Percentiles rank a stretch among this genome's conserved stretches.
These are phyloP conservation scores for Harpagoxenus sublaevis DNA, from an alignment of 2,888 invertebrate genomes.

Conservation along the genomic window DNA sequence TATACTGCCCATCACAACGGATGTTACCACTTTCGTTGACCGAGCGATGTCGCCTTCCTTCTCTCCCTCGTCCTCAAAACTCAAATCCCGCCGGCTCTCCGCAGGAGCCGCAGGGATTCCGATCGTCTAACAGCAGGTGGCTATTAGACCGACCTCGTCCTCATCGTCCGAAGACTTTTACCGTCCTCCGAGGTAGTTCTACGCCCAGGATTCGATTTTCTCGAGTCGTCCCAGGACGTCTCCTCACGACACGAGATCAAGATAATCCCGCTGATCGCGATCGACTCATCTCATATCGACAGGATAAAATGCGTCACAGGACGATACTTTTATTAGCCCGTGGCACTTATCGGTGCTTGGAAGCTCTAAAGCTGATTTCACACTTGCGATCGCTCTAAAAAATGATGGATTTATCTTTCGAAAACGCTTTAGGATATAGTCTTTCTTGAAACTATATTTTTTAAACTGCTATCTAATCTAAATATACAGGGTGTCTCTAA, in stretches of 20 bases:
- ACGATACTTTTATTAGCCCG: conserved; percentile 29
- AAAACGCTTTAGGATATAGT: background rate
- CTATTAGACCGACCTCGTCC: conserved; percentile 66
- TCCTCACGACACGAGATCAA: conserved; percentile 46
- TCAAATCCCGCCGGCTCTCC: conserved; percentile 64
- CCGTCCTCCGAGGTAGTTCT: conserved; percentile 61
- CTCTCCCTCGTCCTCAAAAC: conserved; percentile 43
- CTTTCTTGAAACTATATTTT: background rate
- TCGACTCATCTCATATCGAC: conserved; percentile 32
- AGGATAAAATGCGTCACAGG: conserved; percentile 23
- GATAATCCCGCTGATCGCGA: conserved; percentile 65
- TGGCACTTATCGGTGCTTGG: background rate
- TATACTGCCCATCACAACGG: background rate
- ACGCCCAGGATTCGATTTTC: conserved; percentile 67
- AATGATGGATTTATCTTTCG: background rate
- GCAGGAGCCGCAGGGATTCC: conserved; percentile 63
- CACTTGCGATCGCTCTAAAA: background rate
- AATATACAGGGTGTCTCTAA: too few relatives aligned
- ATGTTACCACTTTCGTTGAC: conserved; percentile 55
- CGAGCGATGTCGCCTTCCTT: conserved; percentile 39
- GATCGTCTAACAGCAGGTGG: conserved; percentile 73
- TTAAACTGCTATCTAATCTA: background rate
- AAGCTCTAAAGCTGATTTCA: conserved; percentile 8
- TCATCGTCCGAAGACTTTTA: conserved; percentile 56
- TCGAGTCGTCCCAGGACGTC: conserved; percentile 51